Evolutionary conservation across 23 tunicate species (phyloP), one percentile per base, ranked within the genome.

Genomic region (Trididemnum nubilum): DNA sequence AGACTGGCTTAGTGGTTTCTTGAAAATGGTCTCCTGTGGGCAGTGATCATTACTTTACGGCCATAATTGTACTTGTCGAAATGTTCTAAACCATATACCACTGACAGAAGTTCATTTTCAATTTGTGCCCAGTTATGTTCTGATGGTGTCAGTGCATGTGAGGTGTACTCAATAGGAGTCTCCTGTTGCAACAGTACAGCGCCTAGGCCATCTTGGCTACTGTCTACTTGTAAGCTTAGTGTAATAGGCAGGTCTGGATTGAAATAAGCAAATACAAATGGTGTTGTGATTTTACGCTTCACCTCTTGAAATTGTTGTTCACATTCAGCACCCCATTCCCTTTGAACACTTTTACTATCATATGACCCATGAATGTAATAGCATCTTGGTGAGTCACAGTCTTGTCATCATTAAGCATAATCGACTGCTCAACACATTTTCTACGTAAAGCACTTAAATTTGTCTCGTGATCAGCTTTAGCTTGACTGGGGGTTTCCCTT

Each of bases 51-150:
- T 19, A 80, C 84, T 35, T 64, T 80, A 2, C 84, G 73, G 21
- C 84, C 84, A 35, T 80, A 80, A 22, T 75, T 80, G 73, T 80
- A 80, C 73, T 80, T 75, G 73, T 80, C 73, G 35, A 80, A 80
- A 35, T 32, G 84, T 64, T 63, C 84, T 2, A 80, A 54, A 2
- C 84, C 82, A 28, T 9, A 80, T 35, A 80, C 84, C 34, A 80
- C 75, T 5, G 73, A 49, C 31, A 29, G 82, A 2, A 32, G 36
- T 64, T 63, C 74, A 18, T 80, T 80, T 80, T 64, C 84, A 2
- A 80, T 80, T 51, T 64, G 74, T 27, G 84, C 84, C 84, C 78
- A 37, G 30, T 73, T 73, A 7, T 58, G 57, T 39, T 73, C 84
- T 35, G 73, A n/a, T 2, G 4, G 7, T 34, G 84, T 63, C 4